Base-by-base conservation (phyloP, 2,888 invertebrate genomes). In the Calephelis perditalis region DNA sequence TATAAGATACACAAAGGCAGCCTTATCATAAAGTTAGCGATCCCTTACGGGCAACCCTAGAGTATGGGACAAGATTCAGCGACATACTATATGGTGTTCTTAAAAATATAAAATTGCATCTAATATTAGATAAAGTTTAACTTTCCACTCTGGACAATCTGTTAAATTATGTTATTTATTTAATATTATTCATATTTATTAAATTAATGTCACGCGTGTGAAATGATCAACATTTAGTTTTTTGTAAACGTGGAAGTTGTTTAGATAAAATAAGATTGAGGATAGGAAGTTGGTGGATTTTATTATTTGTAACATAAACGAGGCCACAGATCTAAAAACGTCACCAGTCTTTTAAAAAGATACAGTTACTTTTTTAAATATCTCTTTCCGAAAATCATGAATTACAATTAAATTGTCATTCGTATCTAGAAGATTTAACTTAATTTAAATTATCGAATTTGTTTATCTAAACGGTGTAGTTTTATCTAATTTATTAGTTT, bases 221-320 rank as follows among this genome's bases (percentile, higher is more conserved):
- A 56, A 60, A 40, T 52, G 8, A 43, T 8, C 56, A 56, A 60
- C 60, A 56, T 60, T 60, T 60, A 40, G 46, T n/a, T 45, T 12
- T 56, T 47, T 46, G 56, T 37, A 45, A 56, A 56, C 46, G 15
- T 60, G 56, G 60, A 56, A 60, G 60, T 56, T 26, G 56, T 60
- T 56, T 45, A 37, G 56, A 56, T 60, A 56, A 46, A 60, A 60
- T 46, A 45, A 45, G 55, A 60, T 60, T 46, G 60, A 54, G 47
- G 40, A 56, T 60, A 60, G 60, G 60, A 56, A 60, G 60, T 56
- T 15, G 35, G 57, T 36, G 55, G 46, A 37, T 60, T 59, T 35
- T 54, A 54, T 59, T 43, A 44, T 44, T 59, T 60, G 56, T 60
- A 46, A 57, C 45, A 57, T 52, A 26, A 52, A 52, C 26, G 52